Evolutionary conservation across 2,113 vertebrate genomes (phyloP).

Genomic region (Corvus moneduloides): DNA sequence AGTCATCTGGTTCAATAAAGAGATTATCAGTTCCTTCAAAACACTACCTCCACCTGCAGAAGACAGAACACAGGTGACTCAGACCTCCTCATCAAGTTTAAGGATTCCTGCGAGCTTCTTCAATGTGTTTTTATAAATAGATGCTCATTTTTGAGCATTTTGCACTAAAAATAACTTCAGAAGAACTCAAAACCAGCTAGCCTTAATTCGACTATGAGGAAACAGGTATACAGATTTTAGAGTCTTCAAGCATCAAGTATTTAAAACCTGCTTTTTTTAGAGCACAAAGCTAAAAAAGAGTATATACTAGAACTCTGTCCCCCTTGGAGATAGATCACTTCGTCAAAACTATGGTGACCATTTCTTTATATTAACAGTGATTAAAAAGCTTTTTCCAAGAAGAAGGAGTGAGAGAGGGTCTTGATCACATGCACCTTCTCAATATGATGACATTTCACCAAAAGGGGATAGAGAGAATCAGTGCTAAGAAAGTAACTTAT

Average conservation of each 20-base stretch:
- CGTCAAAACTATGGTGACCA: neutral
- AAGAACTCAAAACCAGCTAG: neutral
- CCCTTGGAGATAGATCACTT: neutral
- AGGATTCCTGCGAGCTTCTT: neutral
- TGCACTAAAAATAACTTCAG: conserved; percentile 22
- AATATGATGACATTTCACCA: neutral
- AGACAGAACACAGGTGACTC: neutral
- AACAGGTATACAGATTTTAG: neutral
- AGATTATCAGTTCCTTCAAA: neutral
- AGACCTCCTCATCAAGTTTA: neutral
- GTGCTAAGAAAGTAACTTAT: neutral
- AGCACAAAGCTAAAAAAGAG: neutral
- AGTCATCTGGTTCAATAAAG: neutral
- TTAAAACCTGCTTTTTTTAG: neutral
- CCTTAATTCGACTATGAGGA: neutral
- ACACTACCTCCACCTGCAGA: neutral
- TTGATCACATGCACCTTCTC: neutral
- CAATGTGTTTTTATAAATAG: neutral
- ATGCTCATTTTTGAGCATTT: neutral
- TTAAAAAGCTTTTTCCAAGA: neutral
- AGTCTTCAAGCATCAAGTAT: neutral
- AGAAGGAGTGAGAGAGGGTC: neutral
- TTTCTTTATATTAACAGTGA: neutral
- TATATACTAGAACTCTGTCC: neutral
- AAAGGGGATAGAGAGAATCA: neutral